Conservation (phyloP, 1,140 invertebrate genomes). For the Hylaeus anthracinus region DNA sequence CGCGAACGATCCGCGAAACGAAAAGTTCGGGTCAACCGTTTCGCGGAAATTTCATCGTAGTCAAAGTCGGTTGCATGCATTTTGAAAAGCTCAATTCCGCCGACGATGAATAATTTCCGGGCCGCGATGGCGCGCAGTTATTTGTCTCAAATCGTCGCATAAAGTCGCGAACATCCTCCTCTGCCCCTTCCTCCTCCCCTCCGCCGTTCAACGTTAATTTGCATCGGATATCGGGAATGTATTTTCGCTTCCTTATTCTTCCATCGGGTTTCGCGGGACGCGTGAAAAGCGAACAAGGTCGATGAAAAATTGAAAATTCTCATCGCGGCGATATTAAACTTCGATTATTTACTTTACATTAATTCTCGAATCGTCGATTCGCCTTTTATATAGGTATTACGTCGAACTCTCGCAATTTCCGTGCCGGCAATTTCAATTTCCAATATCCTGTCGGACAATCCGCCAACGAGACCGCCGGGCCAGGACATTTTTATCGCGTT, state of each 20-base stretch:
- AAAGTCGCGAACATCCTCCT: not conserved
- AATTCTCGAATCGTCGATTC: not conserved
- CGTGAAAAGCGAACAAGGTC: not conserved
- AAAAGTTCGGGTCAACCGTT: not conserved
- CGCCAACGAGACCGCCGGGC: constrained; percentile 2
- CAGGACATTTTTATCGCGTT: constrained; percentile 12
- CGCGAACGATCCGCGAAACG: not conserved
- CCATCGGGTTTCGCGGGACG: not conserved
- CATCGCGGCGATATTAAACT: not conserved
- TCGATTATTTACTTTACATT: constrained; percentile 26
- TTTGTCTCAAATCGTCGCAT: not conserved
- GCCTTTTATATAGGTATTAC: not conserved
- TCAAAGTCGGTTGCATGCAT: not conserved
- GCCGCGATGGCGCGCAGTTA: not conserved
- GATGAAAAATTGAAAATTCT: not conserved
- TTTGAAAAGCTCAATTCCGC: constrained; percentile 19
- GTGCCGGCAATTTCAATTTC: constrained; percentile 40
- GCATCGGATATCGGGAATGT: not conserved
- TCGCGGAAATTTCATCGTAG: not conserved
- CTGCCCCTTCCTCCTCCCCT: too few species aligned
- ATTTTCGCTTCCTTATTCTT: not conserved
- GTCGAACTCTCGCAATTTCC: not conserved
- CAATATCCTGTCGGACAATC: constrained; percentile 28
- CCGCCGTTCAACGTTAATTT: constrained; percentile 1
- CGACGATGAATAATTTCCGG: not conserved